Base-by-base conservation (phyloP, 2,888 invertebrate species). In the Parochlus steinenii region DNA sequence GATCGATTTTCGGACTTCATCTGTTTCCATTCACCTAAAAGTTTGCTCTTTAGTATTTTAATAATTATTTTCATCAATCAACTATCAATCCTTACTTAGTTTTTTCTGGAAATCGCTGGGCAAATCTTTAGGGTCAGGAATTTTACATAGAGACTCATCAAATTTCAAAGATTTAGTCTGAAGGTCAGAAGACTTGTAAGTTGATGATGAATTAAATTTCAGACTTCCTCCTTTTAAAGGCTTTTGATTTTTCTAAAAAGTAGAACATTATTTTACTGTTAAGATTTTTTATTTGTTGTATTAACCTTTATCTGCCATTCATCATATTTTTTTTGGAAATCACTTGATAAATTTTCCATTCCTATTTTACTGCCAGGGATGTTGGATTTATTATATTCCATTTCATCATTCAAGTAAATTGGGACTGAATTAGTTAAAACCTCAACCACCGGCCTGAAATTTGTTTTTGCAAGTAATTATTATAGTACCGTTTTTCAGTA, bases 91-190 rank as follows among this genome's bases (percentile, higher is more conserved):
- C 48, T 47, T 43, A 70, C 71, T 79, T 61, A 86, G 68, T 60
- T 79, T 85, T 48, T 74, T 77, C 22, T 77, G 66, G 52, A 86
- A 86, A 47, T 87, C 86, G 40, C 85, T 80, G 15, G 79, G 77
- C 8, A 85, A 61, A 43, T 75, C 74, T 43, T 71, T 65, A 38
- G 70, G 63, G 15, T 73, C 74, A 0, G 72, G 69, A 33, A 67
- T 52, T 0, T 68, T 60, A 67, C 71, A 70, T 18, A 69, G 55
- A 41, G 71, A 68, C 65, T 71, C 69, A 45, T 74, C 73, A 26
- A 66, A 65, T 40, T 70, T n/a, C n/a, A n/a, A n/a, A n/a, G n/a
- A n/a, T n/a, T n/a, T n/a, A n/a, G n/a, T n/a, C n/a, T n/a, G n/a
- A n/a, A n/a, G n/a, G n/a, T 20, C 48, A 14, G 38, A 33, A 18